These are phyloP conservation scores for Tragelaphus eurycerus DNA, from an alignment of 2,797 vertebrate species.

Conservation along the genomic window DNA sequence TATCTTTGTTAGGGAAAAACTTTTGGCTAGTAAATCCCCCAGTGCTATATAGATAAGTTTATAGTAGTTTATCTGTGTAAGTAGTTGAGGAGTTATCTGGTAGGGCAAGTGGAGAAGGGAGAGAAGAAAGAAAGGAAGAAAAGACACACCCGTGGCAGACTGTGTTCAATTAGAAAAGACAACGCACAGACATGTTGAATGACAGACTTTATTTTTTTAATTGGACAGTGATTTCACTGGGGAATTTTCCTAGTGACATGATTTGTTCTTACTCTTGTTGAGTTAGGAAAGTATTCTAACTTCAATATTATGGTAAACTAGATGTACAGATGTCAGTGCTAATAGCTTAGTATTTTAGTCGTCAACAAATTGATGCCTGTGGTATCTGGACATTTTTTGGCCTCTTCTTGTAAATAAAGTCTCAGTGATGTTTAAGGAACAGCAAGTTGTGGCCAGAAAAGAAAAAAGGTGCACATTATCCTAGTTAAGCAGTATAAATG, in stretches of 20 bases:
- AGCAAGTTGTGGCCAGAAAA: slow-evolving; percentile 75
- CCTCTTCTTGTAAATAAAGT: slow-evolving; percentile 80
- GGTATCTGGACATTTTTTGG: slow-evolving; percentile 77
- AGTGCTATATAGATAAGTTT: not conserved
- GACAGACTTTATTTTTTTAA: not conserved
- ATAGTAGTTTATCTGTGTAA: not conserved
- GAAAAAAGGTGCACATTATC: slow-evolving; percentile 73
- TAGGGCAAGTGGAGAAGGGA: not conserved
- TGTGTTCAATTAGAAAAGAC: not conserved
- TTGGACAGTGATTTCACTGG: not conserved
- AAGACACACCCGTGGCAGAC: not conserved
- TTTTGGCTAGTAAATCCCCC: not conserved
- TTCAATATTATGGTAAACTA: slow-evolving; percentile 66
- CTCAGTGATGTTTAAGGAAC: slow-evolving; percentile 77
- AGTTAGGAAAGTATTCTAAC: slow-evolving; percentile 20
- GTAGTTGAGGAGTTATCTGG: not conserved
- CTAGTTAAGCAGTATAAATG: slow-evolving; percentile 80
- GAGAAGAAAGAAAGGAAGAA: not conserved
- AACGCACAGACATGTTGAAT: not conserved
- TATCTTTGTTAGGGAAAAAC: slow-evolving; percentile 24
- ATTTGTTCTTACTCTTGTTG: slow-evolving; percentile 61
- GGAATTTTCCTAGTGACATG: slow-evolving; percentile 41
- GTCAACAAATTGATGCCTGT: slow-evolving; percentile 76
- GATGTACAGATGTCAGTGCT: slow-evolving; percentile 65
- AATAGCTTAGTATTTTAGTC: slow-evolving; percentile 79